These are phyloP conservation scores for Trachelus stipa DNA, from an alignment of 2,888 invertebrate species.

Conservation along the genomic window DNA sequence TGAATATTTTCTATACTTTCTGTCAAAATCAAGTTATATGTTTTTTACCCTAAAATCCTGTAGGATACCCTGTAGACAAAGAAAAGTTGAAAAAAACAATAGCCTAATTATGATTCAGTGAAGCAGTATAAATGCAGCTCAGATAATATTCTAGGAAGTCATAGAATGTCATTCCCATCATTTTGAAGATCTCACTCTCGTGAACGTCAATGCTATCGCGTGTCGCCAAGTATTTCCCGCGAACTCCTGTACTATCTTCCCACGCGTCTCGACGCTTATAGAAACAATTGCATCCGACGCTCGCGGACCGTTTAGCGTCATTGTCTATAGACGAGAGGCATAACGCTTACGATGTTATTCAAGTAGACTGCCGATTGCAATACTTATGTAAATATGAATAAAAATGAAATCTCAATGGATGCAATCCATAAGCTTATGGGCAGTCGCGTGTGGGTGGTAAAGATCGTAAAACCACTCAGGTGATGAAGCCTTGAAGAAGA, in stretches of 20 bases:
- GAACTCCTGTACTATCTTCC: not conserved
- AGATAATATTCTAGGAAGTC: not conserved
- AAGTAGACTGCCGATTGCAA: not conserved
- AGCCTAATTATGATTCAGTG: not conserved
- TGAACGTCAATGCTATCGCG: not conserved
- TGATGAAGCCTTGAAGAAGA: not conserved
- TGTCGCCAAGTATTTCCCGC: not conserved
- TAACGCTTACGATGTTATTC: not conserved
- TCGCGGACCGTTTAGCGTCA: not conserved
- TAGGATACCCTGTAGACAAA: not conserved
- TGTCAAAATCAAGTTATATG: too few species aligned
- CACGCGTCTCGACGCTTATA: not conserved
- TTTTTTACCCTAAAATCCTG: not conserved
- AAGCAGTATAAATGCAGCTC: not conserved
- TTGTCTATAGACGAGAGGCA: not conserved
- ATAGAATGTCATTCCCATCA: not conserved
- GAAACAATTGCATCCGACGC: not conserved
- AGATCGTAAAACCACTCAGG: not conserved
- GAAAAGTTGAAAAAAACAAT: not conserved
- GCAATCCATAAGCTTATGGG: not conserved
- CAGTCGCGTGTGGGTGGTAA: conserved; percentile 4
- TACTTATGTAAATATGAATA: not conserved
- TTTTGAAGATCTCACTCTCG: not conserved
- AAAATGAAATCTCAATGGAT: not conserved
- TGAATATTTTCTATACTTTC: too few species aligned